phyloP scores from a whole-genome alignment of 1,140 invertebrate species.

The Drosophila kanapiae region DNA sequence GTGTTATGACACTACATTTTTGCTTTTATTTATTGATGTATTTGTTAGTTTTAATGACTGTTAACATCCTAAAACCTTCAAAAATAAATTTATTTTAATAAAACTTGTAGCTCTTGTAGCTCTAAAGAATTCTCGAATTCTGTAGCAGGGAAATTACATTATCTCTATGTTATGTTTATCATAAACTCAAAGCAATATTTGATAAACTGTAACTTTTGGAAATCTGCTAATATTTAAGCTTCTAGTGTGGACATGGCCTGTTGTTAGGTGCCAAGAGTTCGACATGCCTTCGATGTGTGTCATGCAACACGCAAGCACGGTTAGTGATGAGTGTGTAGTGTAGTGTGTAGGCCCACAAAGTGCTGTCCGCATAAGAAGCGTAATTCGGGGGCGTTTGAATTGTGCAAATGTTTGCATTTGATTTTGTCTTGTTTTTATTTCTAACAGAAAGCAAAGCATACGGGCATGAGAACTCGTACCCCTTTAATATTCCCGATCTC shows the following conservation, averaged over 20 bases:
- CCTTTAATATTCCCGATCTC: too few species aligned
- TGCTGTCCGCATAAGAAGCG: conserved; percentile 12
- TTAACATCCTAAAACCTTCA: too few species aligned
- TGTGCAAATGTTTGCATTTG: conserved; percentile 38
- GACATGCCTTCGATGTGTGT: conserved; percentile 27
- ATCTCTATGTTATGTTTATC: neutral
- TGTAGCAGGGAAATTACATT: neutral
- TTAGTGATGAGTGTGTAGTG: conserved; percentile 44
- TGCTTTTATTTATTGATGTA: too few species aligned
- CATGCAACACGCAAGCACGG: conserved; percentile 47
- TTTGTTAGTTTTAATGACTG: too few species aligned
- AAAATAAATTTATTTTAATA: too few species aligned
- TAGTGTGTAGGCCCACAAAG: conserved; percentile 20
- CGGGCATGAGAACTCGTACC: conserved; percentile 4
- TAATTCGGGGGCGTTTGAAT: conserved; percentile 6
- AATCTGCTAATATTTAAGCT: conserved; percentile 16
- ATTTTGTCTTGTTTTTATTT: conserved; percentile 31
- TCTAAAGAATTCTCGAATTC: neutral
- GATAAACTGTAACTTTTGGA: conserved; percentile 2
- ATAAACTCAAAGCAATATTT: neutral
- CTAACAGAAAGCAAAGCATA: conserved; percentile 15
- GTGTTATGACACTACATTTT: too few species aligned
- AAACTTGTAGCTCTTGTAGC: too few species aligned
- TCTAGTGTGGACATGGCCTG: conserved; percentile 15
- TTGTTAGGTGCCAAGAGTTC: conserved; percentile 24